Evolutionary conservation across 2,888 invertebrate genomes (phyloP), one percentile per base, ranked within the genome.

Genomic region (Heterodera filipjevi): DNA sequence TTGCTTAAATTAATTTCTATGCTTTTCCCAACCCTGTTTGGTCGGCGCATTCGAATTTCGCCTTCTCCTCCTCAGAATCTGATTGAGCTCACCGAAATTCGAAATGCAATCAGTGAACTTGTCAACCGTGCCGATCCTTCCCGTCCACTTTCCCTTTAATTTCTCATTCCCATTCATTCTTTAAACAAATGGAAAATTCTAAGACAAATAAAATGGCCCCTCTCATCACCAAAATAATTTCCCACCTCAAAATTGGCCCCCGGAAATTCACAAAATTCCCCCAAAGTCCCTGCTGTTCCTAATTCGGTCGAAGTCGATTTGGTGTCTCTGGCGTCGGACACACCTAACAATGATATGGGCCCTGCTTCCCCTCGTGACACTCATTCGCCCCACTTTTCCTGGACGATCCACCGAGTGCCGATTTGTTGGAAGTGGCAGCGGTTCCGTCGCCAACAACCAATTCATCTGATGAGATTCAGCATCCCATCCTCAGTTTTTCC

Each of bases 401-500:
- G 46, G 46, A 49, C 46, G 16, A 39, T 39, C 3, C 39, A 10
- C 5, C 39, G 39, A 39, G 39, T 39, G 3, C 14, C 46, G 46
- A 16, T 2, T 14, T 14, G 3, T 19, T 16, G 12, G 46, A 39
- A 3, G 10, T 39, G 39, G 39, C 39, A 39, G 10, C 3, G 10
- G 10, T 39, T 3, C 39, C 39, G 10, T 39, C 39, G 10, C 39
- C 39, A 39, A 3, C 3, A 39, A 10, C 46, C 6, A 49, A 19
- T 14, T 2, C 46, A 5, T 12, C 14, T 16, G 16, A 12, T 12
- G 46, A 14, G 46, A 10, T 14, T 19, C 46, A 12, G 16, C 46
- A 49, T 3, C 46, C 46, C 3, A 49, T 14, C 12, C 46, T 12
- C 96, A 95, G 90, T 99, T 99, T 80, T 95, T 94, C 64, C 94